Evolutionary conservation across 2,113 vertebrate genomes (phyloP).

Genomic region (Physeter macrocephalus): DNA sequence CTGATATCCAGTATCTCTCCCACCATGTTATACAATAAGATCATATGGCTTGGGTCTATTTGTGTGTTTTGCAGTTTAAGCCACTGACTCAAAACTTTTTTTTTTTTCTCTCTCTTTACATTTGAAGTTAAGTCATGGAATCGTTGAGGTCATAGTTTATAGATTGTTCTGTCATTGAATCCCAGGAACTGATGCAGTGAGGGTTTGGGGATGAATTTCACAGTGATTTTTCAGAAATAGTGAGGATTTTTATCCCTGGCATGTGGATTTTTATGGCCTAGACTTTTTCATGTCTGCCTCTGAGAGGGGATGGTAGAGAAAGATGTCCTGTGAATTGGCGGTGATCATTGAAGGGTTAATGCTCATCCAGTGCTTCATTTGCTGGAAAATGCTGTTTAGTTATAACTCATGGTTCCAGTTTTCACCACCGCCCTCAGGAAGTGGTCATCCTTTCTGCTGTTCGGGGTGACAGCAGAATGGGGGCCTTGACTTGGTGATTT

Average conservation of each 20-base stretch:
- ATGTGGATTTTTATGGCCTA: neutral
- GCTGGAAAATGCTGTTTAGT: neutral
- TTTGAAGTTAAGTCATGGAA: neutral
- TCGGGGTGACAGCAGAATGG: neutral
- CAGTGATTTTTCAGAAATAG: neutral
- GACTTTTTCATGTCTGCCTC: neutral
- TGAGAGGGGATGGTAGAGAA: neutral
- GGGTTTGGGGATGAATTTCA: neutral
- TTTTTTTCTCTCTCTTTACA: too few species aligned
- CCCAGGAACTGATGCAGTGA: neutral
- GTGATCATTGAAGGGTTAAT: neutral
- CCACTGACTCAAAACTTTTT: neutral
- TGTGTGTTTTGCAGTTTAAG: neutral
- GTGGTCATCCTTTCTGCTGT: neutral
- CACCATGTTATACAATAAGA: too few species aligned
- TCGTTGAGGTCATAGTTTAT: neutral
- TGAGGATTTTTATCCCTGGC: neutral
- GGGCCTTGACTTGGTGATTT: neutral
- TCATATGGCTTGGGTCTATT: neutral
- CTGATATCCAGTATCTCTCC: neutral
- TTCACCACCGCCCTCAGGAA: neutral
- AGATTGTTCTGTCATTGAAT: neutral
- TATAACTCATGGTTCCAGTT: too few species aligned
- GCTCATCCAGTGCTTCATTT: fast-evolving
- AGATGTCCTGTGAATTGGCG: neutral